A percentile compares a stretch with the other conserved stretches of the same genome.
These are phyloP conservation scores for Tamias sibiricus DNA, from an alignment of 2,113 vertebrate species.

Conservation along the genomic window DNA sequence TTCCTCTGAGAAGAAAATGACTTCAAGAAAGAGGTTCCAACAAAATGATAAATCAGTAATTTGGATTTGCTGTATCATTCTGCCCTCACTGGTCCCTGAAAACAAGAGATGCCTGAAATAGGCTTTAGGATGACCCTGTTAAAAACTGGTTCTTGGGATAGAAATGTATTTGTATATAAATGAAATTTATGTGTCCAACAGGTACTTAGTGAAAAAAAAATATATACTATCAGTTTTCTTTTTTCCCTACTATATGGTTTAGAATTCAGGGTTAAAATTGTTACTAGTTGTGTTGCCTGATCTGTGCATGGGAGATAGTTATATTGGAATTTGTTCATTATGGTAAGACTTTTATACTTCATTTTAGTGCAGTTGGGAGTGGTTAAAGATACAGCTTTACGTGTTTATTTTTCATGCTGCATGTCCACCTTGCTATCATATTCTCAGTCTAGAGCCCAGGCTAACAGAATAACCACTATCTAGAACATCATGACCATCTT, in stretches of 20 bases:
- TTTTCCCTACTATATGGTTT: neutral
- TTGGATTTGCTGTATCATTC: neutral
- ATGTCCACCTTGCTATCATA: neutral
- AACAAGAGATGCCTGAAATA: neutral
- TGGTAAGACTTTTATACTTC: neutral
- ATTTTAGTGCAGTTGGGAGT: neutral
- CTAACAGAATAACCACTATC: neutral
- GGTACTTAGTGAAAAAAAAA: neutral
- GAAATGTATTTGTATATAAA: neutral
- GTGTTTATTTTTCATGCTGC: neutral
- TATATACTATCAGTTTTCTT: neutral
- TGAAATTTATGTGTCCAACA: neutral
- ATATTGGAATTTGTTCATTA: neutral
- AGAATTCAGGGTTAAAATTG: neutral
- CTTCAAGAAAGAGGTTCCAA: neutral
- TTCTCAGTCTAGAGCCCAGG: neutral
- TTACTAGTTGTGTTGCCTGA: neutral
- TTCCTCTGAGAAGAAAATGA: slow-evolving; percentile 34
- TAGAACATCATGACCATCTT: neutral
- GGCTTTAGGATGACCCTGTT: neutral
- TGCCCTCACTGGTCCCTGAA: neutral
- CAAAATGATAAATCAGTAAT: neutral
- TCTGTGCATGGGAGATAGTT: neutral
- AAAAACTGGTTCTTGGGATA: neutral
- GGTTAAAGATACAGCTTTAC: neutral